Conservation (phyloP, 2,888 invertebrate genomes). For the Deilephila porcellus region DNA sequence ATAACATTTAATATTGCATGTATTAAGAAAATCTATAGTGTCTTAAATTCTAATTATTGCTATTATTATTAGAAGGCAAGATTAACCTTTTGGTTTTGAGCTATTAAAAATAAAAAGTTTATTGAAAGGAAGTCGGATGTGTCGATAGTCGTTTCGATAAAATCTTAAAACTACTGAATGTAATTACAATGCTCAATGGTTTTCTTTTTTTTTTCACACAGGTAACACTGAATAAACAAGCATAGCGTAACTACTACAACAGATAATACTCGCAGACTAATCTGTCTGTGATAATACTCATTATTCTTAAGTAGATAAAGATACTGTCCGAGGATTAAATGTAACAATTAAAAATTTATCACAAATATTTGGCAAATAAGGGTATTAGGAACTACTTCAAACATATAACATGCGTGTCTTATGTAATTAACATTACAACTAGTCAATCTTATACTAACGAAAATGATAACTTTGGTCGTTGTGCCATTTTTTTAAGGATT, state of each 20-base stretch:
- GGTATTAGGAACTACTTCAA: slow-evolving; percentile 52
- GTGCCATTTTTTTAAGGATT: slow-evolving; percentile 83
- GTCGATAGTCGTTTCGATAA: slow-evolving; percentile 77
- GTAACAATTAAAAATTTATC: slow-evolving; percentile 40
- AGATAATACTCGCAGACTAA: slow-evolving; percentile 34
- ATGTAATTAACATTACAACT: slow-evolving; percentile 62
- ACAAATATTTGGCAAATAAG: slow-evolving; percentile 52
- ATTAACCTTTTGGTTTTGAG: background rate
- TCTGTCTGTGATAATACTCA: slow-evolving; percentile 28
- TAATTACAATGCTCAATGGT: slow-evolving; percentile 74
- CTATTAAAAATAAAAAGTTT: background rate
- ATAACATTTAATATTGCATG: slow-evolving; percentile 20
- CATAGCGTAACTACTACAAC: slow-evolving; percentile 35
- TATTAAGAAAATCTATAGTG: slow-evolving; percentile 1
- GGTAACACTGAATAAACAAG: slow-evolving; percentile 47
- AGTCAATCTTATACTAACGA: slow-evolving; percentile 70
- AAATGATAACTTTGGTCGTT: slow-evolving; percentile 80
- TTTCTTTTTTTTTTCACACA: slow-evolving; percentile 62
- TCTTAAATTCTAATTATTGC: slow-evolving; percentile 6
- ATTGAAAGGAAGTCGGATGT: slow-evolving; percentile 72
- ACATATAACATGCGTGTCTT: slow-evolving; percentile 45
- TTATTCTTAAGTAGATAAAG: slow-evolving; percentile 20
- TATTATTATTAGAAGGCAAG: background rate
- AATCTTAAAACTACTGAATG: slow-evolving; percentile 47
- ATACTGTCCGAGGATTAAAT: slow-evolving; percentile 31